Evolutionary conservation across 2,113 vertebrate species (phyloP).

Genomic region (Pedetes capensis): DNA sequence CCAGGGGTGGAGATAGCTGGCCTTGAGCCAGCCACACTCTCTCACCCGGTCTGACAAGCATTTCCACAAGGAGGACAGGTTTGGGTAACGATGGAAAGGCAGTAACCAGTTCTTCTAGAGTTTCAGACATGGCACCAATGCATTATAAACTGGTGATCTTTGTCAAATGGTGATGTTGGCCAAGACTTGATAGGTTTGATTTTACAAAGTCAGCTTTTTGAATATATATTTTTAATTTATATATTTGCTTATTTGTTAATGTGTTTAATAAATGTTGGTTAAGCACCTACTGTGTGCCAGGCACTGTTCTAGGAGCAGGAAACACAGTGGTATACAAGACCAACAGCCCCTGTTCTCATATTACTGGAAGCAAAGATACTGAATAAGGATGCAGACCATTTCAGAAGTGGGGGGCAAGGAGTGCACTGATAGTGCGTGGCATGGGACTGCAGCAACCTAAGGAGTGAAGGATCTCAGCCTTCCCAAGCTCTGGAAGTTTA

Average conservation of each 20-base stretch:
- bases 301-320: neutral
- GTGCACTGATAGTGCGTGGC: too few species aligned
- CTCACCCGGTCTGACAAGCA: neutral
- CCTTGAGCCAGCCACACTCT: neutral
- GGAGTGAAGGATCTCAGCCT: neutral
- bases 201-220: conserved; percentile 1
- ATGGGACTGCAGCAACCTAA: neutral
- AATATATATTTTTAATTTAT: neutral
- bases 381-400: neutral
- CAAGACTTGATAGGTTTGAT: neutral
- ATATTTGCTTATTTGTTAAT: neutral
- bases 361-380: neutral
- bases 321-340: neutral
- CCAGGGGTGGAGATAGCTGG: neutral
- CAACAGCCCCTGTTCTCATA: neutral
- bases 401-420: neutral
- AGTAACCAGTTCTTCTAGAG: neutral
- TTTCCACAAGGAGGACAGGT: neutral
- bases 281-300: neutral
- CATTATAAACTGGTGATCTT: neutral
- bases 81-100: neutral
- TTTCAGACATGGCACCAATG: neutral
- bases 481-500: neutral
- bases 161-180: neutral
- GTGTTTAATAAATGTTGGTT: neutral